A percentile compares a stretch with the other conserved stretches of the same genome.
phyloP scores from a whole-genome alignment of 2,797 vertebrate genomes.

The Labroides dimidiatus region DNA sequence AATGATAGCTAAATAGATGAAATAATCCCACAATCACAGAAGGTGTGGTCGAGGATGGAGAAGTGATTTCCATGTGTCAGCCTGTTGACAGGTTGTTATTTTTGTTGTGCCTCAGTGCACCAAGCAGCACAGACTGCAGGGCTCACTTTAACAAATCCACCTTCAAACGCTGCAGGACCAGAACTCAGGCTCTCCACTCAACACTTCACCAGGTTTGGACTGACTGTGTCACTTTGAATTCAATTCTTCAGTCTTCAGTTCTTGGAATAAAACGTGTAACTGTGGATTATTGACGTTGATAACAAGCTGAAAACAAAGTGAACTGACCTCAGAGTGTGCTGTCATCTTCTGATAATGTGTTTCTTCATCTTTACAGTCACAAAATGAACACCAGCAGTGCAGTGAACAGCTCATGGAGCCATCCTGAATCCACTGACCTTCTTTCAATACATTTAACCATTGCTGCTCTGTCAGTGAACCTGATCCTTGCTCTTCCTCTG shows the following conservation, averaged over 20 bases:
- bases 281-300: too few species aligned
- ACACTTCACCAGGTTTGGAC: neutral
- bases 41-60: too few species aligned
- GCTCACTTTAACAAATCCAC: neutral
- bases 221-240: neutral
- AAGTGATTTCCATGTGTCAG: neutral
- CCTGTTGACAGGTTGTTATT: neutral
- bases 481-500: constrained; percentile 24
- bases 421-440: fast-evolving
- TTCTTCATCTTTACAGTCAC: constrained; percentile 14
- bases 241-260: neutral
- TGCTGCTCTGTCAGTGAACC: neutral
- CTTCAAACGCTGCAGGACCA: neutral
- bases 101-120: neutral
- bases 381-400: constrained; percentile 20
- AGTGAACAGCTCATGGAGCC: neutral
- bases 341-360: neutral
- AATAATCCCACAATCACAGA: too few species aligned
- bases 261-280: neutral
- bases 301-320: too few species aligned
- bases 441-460: neutral
- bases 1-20: too few species aligned
- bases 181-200: neutral
- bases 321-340: neutral
- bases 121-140: too few species aligned